Evolutionary conservation across 1,140 invertebrate species (phyloP), one percentile per base, ranked within the genome.

Genomic region (Dreissena rostriformis): DNA sequence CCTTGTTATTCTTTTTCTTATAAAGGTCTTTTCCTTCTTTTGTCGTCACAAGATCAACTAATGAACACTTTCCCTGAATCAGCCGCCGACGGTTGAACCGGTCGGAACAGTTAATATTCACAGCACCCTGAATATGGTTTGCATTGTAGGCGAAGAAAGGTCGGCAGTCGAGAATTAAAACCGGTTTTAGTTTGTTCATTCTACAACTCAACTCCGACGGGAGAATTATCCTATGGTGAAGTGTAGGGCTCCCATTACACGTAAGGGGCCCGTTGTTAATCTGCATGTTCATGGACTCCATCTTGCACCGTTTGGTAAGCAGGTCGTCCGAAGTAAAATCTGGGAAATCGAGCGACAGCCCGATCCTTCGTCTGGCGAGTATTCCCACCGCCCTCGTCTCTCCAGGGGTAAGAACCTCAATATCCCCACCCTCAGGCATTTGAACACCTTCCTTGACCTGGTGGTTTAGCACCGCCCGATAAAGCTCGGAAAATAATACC

Each of bases 31-130:
- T 96, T 76, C 95, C 96, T 94, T 90, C 88, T 65, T 68, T 94
- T 91, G 39, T 95, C 94, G 95, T 95, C 0, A 96, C 95, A 78
- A 97, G 90, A 90, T 97, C 96, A 24, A 95, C 95, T 14, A 96
- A 92, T 1, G 94, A 94, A 1, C 95, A 95, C 87, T 96, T 96
- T 2, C 96, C 96, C 86, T 95, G 94, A 89, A 96, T 96, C 76
- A 97, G 93, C 26, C 96, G 92, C 85, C 95, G 94, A 57, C 96
- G 94, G 88, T 96, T 96, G 91, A 96, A 96, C 53, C 96, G 93
- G 91, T 97, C 96, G 2, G 95, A 95, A 90, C 96, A 96, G 91
- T 96, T 96, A 26, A 97, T 94, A 92, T 97, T 97, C 78, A 97
- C 95, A 22, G 96, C 95, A 19, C 96, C 96, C 29, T 94, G 93